phyloP scores from a whole-genome alignment of 2,888 invertebrate species.

The Schrankia costaestrigalis region DNA sequence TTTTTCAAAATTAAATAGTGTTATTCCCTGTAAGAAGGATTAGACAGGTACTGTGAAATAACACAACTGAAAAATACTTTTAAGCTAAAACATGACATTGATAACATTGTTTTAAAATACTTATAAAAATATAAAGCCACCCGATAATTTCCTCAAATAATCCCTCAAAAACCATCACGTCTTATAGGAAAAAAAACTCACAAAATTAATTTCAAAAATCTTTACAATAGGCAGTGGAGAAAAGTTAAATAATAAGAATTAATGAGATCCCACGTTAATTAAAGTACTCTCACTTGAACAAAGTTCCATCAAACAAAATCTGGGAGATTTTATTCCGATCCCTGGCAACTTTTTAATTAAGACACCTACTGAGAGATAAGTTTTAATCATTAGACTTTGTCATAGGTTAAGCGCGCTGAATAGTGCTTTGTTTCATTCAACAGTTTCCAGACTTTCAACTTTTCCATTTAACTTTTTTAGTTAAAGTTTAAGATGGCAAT shows the following conservation, averaged over 20 bases:
- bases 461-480: no score
- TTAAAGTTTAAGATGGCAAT: no score
- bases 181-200: not conserved
- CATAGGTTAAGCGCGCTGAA: slow-evolving; percentile 8
- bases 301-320: slow-evolving; percentile 35
- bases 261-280: slow-evolving; percentile 43
- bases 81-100: no score
- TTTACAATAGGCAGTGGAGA: slow-evolving; percentile 6
- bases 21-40: no score
- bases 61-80: no score
- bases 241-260: slow-evolving; percentile 40
- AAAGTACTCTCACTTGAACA: slow-evolving; percentile 30
- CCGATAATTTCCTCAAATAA: slow-evolving; percentile 3
- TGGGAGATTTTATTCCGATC: slow-evolving; percentile 35
- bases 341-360: slow-evolving; percentile 45
- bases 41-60: no score
- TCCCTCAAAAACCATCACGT: not conserved
- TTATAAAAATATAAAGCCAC: no score
- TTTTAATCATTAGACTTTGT: slow-evolving; percentile 17
- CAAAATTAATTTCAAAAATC: slow-evolving; percentile 9
- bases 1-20: no score
- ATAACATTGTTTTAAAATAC: no score
- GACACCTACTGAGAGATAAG: slow-evolving; percentile 18
- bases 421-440: not conserved
- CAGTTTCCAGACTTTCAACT: not conserved